These are phyloP conservation scores for Teleopsis dalmanni DNA, from an alignment of 1,140 invertebrate genomes.

Conservation along the genomic window DNA sequence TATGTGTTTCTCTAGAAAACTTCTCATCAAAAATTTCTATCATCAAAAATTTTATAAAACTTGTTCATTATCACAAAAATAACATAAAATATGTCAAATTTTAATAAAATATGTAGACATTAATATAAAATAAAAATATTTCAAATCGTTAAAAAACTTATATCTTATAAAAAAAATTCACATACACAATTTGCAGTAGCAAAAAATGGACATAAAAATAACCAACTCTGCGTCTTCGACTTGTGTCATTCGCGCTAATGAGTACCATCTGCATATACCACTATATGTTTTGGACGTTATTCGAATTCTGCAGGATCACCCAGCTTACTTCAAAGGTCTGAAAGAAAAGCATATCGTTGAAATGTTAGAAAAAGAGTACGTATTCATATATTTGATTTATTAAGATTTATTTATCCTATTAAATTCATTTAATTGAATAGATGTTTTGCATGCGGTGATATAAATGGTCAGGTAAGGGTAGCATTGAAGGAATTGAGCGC, in stretches of 20 bases:
- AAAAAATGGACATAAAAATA: slow-evolving; percentile 24
- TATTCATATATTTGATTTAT: not conserved
- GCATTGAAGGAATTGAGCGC: slow-evolving; percentile 28
- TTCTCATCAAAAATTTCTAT: no score
- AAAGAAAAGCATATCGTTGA: slow-evolving; percentile 30
- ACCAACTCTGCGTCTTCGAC: slow-evolving; percentile 30
- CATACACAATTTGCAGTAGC: not conserved
- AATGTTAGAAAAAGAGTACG: slow-evolving; percentile 37
- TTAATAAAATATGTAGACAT: no score
- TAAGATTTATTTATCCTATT: not conserved
- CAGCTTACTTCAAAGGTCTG: slow-evolving; percentile 30
- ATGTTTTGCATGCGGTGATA: slow-evolving; percentile 31
- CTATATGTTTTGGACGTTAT: slow-evolving; percentile 37
- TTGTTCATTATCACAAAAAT: no score
- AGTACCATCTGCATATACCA: slow-evolving; percentile 33
- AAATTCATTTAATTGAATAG: slow-evolving; percentile 10
- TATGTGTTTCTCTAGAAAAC: no score
- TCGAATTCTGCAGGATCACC: slow-evolving; percentile 37
- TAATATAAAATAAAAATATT: not conserved
- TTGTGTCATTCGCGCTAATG: slow-evolving; percentile 24
- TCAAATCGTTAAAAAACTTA: not conserved
- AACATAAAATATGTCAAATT: no score
- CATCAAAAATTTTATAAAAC: no score
- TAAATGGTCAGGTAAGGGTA: slow-evolving; percentile 34
- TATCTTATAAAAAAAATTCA: slow-evolving; percentile 1